These are phyloP conservation scores for Eupeodes luniger DNA, from an alignment of 2,888 invertebrate genomes.

Conservation along the genomic window DNA sequence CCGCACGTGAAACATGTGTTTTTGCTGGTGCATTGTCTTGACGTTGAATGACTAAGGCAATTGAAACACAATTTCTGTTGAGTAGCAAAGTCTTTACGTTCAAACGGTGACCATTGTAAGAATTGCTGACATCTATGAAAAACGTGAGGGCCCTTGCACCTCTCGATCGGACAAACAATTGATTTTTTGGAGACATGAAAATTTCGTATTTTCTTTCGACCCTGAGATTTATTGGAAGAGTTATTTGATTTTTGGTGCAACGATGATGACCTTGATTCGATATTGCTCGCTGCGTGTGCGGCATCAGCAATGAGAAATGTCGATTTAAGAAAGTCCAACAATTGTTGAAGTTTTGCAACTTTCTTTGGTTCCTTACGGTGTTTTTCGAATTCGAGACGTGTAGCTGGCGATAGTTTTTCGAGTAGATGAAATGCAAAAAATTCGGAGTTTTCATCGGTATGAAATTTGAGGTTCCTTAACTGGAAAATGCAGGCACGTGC, in stretches of 20 bases:
- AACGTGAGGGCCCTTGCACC: slow-evolving; percentile 24
- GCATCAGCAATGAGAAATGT: too few species aligned
- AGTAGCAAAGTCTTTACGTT: background rate
- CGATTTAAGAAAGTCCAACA: too few species aligned
- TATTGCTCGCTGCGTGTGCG: too few species aligned
- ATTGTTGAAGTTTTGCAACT: background rate
- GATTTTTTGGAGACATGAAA: slow-evolving; percentile 48
- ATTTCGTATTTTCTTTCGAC: background rate
- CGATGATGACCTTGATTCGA: background rate
- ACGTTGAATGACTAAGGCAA: background rate
- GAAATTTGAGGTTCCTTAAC: background rate
- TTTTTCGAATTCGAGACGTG: slow-evolving; percentile 45
- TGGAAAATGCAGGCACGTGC: background rate
- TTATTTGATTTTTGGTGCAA: background rate
- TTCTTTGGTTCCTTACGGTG: slow-evolving; percentile 35
- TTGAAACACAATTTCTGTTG: background rate
- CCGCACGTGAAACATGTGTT: background rate
- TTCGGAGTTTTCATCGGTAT: background rate
- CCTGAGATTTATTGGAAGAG: background rate
- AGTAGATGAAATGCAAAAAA: background rate
- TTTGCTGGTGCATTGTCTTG: background rate
- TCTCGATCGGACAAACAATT: slow-evolving; percentile 41
- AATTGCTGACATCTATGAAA: slow-evolving; percentile 50
- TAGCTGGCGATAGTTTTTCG: slow-evolving; percentile 9
- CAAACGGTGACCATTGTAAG: slow-evolving; percentile 41